Evolutionary conservation across 2,888 invertebrate species (phyloP).

Genomic region (Brachycybe producta): DNA sequence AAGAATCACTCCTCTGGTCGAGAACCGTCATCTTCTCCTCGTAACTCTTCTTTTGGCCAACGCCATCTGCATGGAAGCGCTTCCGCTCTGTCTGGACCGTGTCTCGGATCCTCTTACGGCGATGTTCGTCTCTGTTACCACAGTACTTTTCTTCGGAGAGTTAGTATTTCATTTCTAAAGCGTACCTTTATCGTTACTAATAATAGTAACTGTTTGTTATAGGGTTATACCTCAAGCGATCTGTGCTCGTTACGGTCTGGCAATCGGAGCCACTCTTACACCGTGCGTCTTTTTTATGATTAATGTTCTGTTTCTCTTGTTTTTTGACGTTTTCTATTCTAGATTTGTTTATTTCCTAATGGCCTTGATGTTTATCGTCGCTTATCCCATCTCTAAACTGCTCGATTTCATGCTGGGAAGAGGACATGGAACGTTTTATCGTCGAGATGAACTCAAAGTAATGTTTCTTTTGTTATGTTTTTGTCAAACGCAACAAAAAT

Average conservation of each 20-base stretch:
- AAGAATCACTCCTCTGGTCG: slow-evolving; percentile 31
- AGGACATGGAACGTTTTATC: slow-evolving; percentile 31
- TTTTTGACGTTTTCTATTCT: slow-evolving; percentile 10
- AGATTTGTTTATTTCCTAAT: slow-evolving; percentile 33
- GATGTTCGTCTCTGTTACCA: slow-evolving; percentile 31
- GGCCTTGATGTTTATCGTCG: slow-evolving; percentile 29
- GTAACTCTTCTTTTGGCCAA: slow-evolving; percentile 33
- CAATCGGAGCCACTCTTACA: slow-evolving; percentile 30
- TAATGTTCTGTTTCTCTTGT: too few relatives aligned
- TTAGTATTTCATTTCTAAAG: slow-evolving; percentile 23
- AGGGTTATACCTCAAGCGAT: slow-evolving; percentile 34
- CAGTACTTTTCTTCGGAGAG: slow-evolving; percentile 35
- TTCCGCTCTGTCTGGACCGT: slow-evolving; percentile 33
- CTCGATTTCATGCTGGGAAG: slow-evolving; percentile 32
- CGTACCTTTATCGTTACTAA: not conserved
- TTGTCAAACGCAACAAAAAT: too few relatives aligned
- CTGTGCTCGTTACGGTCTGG: slow-evolving; percentile 32
- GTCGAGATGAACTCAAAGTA: slow-evolving; percentile 30
- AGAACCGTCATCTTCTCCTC: slow-evolving; percentile 29
- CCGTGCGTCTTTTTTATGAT: slow-evolving; percentile 29
- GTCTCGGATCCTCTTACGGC: slow-evolving; percentile 32
- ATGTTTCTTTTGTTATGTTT: too few relatives aligned
- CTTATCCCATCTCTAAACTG: slow-evolving; percentile 33
- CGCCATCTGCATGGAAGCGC: slow-evolving; percentile 32
- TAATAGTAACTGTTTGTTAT: slow-evolving; percentile 19